Percentiles rank a stretch among this genome's conserved stretches.
These are phyloP conservation scores for Sylvia atricapilla DNA, from an alignment of 2,113 vertebrate genomes.

Conservation along the genomic window DNA sequence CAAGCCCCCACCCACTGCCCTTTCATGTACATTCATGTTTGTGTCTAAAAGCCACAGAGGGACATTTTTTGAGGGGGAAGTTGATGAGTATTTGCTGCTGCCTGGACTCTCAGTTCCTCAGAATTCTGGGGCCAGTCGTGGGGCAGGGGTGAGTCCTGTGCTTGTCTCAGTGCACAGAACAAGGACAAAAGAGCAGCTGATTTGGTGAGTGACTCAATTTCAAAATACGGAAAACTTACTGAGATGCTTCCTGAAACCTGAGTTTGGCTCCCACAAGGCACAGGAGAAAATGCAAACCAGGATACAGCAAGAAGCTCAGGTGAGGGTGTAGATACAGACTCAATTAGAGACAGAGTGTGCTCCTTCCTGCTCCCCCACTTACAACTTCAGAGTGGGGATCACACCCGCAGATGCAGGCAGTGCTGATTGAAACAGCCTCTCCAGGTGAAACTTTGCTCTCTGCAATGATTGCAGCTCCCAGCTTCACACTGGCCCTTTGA, in stretches of 20 bases:
- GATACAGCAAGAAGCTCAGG: not conserved
- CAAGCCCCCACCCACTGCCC: slow-evolving; percentile 34
- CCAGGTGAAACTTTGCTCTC: not conserved
- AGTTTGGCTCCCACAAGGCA: slow-evolving; percentile 5
- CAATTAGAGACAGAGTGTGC: accelerated
- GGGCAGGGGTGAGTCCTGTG: not conserved
- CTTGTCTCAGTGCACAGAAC: not conserved
- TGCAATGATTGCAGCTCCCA: not conserved
- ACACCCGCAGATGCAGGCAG: not conserved
- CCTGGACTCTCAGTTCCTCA: not conserved
- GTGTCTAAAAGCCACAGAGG: slow-evolving; percentile 21
- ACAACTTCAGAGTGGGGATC: not conserved
- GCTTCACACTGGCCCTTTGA: not conserved
- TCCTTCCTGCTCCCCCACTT: not conserved
- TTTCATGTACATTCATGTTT: slow-evolving; percentile 31
- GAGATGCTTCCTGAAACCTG: slow-evolving; percentile 43
- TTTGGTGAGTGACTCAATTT: not conserved
- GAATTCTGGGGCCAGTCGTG: not conserved
- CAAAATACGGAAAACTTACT: slow-evolving; percentile 46
- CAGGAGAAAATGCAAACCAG: not conserved
- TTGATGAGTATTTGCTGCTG: not conserved
- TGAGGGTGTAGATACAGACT: not conserved
- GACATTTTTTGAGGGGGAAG: slow-evolving; percentile 30
- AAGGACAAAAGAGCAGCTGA: not conserved
- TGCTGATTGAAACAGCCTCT: not conserved